These are phyloP conservation scores for Nestor notabilis DNA, from an alignment of 2,113 vertebrate species.

Conservation along the genomic window DNA sequence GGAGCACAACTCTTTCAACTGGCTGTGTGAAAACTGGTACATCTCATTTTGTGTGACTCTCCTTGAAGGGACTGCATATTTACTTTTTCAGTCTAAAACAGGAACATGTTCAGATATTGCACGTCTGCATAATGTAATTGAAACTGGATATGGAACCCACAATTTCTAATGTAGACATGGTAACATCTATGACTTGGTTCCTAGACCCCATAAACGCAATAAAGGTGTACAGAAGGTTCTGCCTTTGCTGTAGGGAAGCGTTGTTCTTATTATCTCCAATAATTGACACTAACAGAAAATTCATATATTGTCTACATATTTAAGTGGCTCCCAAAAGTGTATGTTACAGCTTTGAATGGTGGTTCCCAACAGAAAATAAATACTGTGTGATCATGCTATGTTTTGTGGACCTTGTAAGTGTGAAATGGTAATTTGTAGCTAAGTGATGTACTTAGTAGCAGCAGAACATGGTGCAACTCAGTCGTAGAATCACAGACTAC, in stretches of 20 bases:
- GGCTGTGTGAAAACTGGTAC: not conserved
- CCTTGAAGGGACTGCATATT: too few relatives aligned
- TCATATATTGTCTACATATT: rapidly evolving
- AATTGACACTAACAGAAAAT: not conserved
- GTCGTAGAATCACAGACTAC: too few relatives aligned
- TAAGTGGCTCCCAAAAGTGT: not conserved
- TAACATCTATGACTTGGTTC: not conserved
- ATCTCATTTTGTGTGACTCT: not conserved
- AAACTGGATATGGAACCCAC: not conserved
- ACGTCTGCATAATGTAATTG: not conserved
- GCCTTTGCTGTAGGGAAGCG: not conserved
- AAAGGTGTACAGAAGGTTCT: not conserved
- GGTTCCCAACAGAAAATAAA: not conserved
- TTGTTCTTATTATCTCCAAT: not conserved
- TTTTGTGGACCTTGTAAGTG: not conserved
- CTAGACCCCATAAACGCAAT: not conserved
- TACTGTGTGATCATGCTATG: rapidly evolving
- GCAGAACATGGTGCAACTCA: not conserved
- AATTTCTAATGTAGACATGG: not conserved
- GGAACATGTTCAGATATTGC: not conserved
- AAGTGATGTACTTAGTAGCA: not conserved
- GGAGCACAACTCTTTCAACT: not conserved
- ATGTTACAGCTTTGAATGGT: not conserved
- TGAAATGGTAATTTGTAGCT: not conserved
- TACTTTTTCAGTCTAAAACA: not conserved